Evolutionary conservation across 2,888 invertebrate genomes (phyloP), one percentile per base, ranked within the genome.

Genomic region (Altica lythri): DNA sequence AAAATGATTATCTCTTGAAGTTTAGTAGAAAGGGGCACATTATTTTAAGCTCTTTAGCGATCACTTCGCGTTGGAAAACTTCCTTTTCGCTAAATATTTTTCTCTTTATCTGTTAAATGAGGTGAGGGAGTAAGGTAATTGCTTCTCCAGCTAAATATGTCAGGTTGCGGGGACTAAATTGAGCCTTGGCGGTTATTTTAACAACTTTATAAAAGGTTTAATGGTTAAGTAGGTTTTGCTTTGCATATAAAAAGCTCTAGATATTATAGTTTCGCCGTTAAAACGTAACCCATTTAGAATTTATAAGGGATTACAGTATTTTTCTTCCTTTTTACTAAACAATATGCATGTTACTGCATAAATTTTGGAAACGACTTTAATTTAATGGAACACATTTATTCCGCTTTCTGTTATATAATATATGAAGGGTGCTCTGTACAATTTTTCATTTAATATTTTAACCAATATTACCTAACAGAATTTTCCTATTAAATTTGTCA

Each of bases 141-240:
- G 53, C 55, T 46, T 44, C 47, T 54, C 40, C 49, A 22, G 53
- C 43, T 52, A 52, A 58, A 60, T 60, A 63, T 57, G 63, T 57
- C 54, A 62, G 61, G 40, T 59, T 48, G 34, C 53, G 38, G 59
- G 55, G 58, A 59, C 60, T 61, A 60, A 65, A 65, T 64, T 63
- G 62, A 53, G 58, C 58, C 64, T 63, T 57, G 56, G 63, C 46
- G 65, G 67, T 65, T 38, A 65, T 61, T 67, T 53, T 59, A 64
- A 65, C 64, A 63, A 64, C 65, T 66, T 65, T 65, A 68, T 66
- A 63, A 68, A 66, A 63, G 62, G 62, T 62, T 59, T 63, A 66
- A 66, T 63, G 64, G 61, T 54, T 62, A 64, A 67, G 60, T 60
- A 62, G 65, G 61, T 65, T 63, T 65, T 58, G 62, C 57, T 68